Evolutionary conservation across 2,113 vertebrate species (phyloP).

Genomic region (Eretmochelys imbricata): DNA sequence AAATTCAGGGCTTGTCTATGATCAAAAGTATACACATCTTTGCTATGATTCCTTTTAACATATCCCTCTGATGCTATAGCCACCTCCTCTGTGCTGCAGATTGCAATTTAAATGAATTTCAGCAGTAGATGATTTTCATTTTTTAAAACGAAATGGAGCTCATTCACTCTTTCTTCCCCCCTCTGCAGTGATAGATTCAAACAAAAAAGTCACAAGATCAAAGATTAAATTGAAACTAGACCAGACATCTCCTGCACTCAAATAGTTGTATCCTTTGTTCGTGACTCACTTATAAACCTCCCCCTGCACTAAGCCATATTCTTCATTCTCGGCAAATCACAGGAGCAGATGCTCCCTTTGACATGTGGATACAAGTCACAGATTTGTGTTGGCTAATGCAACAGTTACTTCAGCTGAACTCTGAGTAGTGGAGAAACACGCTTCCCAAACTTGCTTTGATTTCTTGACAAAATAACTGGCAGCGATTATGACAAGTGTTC

Average conservation of each 20-base stretch:
- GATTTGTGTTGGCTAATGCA: constrained; percentile 67
- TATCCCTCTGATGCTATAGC: neutral
- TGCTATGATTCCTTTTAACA: neutral
- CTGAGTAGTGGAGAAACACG: constrained; percentile 61
- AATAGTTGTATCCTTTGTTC: constrained; percentile 36
- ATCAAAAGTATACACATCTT: neutral
- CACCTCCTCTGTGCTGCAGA: neutral
- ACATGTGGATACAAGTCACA: constrained; percentile 66
- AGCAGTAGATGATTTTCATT: neutral
- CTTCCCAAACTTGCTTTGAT: constrained; percentile 57
- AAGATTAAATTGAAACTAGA: constrained; percentile 51
- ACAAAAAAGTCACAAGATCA: constrained; percentile 1
- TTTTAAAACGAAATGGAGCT: neutral
- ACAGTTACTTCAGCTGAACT: constrained; percentile 63
- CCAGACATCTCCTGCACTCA: constrained; percentile 26
- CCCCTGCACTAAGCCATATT: constrained; percentile 20
- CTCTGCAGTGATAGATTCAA: neutral
- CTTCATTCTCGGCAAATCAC: constrained; percentile 56
- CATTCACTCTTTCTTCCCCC: accelerated
- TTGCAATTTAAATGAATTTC: constrained; percentile 10
- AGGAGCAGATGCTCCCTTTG: constrained; percentile 58
- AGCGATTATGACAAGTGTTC: constrained; percentile 46
- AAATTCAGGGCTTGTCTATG: neutral
- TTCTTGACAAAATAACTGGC: constrained; percentile 58
- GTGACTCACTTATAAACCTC: constrained; percentile 1